Conservation (phyloP, 2,888 invertebrate genomes). For the Sicus ferrugineus region DNA sequence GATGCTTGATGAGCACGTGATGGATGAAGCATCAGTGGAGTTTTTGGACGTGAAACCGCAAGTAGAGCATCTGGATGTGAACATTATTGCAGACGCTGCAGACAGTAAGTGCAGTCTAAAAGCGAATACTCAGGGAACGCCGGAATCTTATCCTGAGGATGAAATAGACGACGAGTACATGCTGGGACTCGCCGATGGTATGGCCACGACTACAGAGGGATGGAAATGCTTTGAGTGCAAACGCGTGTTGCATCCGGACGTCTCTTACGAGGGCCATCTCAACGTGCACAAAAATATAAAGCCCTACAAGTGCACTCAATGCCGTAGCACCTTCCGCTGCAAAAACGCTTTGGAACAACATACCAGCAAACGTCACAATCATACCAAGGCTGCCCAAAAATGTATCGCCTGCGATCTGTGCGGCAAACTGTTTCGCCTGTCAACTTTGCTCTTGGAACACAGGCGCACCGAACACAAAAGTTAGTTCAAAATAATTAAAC, state of each 20-base stretch:
- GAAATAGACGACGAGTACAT: conserved; percentile 43
- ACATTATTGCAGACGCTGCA: not conserved
- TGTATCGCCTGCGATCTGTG: conserved; percentile 28
- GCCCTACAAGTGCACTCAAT: conserved; percentile 42
- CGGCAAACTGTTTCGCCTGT: conserved; percentile 15
- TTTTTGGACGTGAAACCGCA: conserved; percentile 9
- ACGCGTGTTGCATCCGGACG: conserved; percentile 43
- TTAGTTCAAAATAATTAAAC: not conserved
- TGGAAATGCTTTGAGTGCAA: conserved; percentile 47
- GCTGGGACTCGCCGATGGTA: conserved; percentile 34
- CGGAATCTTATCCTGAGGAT: conserved; percentile 37
- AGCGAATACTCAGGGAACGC: not conserved
- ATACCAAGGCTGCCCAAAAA: not conserved
- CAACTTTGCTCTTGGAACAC: conserved; percentile 15
- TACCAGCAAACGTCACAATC: conserved; percentile 33
- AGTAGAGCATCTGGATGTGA: not conserved
- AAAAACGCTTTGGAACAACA: conserved; percentile 40
- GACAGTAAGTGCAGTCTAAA: not conserved
- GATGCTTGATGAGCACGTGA: not conserved
- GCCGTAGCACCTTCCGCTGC: conserved; percentile 42
- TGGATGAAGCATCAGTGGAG: not conserved
- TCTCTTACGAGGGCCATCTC: conserved; percentile 47
- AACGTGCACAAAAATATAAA: conserved; percentile 43
- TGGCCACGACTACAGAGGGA: conserved; percentile 14
- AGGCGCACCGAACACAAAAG: conserved; percentile 26